Base-by-base conservation (phyloP, 1,140 invertebrate species). In the Melitaea cinxia region DNA sequence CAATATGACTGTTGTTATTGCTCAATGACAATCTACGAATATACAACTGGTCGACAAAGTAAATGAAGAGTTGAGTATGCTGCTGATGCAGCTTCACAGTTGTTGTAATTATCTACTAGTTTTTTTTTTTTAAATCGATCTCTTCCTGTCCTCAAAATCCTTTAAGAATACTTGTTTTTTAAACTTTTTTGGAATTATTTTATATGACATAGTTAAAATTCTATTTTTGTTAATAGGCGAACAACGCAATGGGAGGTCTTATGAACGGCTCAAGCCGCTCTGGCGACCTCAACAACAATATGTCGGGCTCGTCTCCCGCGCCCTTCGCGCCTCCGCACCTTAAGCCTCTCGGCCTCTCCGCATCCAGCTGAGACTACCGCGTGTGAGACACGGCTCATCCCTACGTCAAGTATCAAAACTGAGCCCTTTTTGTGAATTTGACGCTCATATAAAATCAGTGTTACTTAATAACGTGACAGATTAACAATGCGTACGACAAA, bases 311-410 rank as follows among this genome's bases (percentile, higher is more conserved):
- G 3, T 84, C 84, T 4, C 78, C 88, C n/a, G 86, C 86, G 10
- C 65, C 86, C 9, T 88, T 88, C 73, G 78, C 75, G 10, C 68
- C 86, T 14, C 78, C 86, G 72, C 91, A 91, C 80, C 80, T 92
- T 79, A 87, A 89, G 65, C 88, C 91, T 50, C 85, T 91, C 3
- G 89, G 89, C 24, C 83, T 92, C 12, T 91, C 89, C 2, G 87
- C 91, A 73, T 81, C 88, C 75, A 92, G 91, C 91, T 92, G 91
- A 92, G 91, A 92, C 66, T 91, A 89, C 30, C 82, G 89, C 75
- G 77, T 74, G 45, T 84, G 88, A 88, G 85, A 85, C 77, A 68
- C 73, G 62, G 76, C 78, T 65, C 86, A 84, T 69, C 80, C 82
- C 7, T 90, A 88, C 75, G 71, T 75, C 70, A 88, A 87, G 75